Base-by-base conservation (phyloP, 2,113 vertebrate genomes). In the Megaleporinus macrocephalus region DNA sequence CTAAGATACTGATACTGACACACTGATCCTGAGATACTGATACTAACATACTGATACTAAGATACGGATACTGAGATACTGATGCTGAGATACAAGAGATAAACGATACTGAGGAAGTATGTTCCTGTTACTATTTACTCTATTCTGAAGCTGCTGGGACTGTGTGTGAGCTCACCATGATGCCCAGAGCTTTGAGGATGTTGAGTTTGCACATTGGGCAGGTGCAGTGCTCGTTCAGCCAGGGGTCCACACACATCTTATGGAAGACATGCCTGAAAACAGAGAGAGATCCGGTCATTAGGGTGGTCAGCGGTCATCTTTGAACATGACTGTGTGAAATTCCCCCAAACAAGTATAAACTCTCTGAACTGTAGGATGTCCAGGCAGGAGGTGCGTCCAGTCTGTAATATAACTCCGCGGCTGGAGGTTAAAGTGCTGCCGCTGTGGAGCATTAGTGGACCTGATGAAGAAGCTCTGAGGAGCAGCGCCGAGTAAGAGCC, bases 141-240 rank as follows among this genome's bases (percentile, higher is more conserved):
- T n/a, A n/a, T n/a, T n/a, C n/a, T n/a, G n/a, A n/a, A n/a, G n/a
- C n/a, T n/a, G n/a, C n/a, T n/a, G n/a, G n/a, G n/a, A 6, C 24
- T 15, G 69, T 44, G 53, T 30, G 47, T 14, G 12, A 0, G 89
- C 94, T 94, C 93, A 99, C 97, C 96, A 95, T 95, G 87, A 99
- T 96, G 87, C 98, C 98, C 12, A 99, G 92, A 51, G 97, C 98
- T 91, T 99, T 99, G 84, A 99, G 94, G 91, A 99, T 99, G 90
- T 99, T 99, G 83, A 99, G 94, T 90, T 99, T 99, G 91, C 98
- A 99, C 97, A 99, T 99, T 16, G 98, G 98, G 87, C 98, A 99
- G 1, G 98, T 99, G 88, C 97, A 98, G 84, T 99, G 98, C 78
- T 99, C 97, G 76, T 96, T 98, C 70, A 99, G 94, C 98, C 98